Percentiles rank a stretch among this genome's conserved stretches.
These are phyloP conservation scores for Kradibia gibbosae DNA, from an alignment of 1,140 invertebrate species.

Conservation along the genomic window DNA sequence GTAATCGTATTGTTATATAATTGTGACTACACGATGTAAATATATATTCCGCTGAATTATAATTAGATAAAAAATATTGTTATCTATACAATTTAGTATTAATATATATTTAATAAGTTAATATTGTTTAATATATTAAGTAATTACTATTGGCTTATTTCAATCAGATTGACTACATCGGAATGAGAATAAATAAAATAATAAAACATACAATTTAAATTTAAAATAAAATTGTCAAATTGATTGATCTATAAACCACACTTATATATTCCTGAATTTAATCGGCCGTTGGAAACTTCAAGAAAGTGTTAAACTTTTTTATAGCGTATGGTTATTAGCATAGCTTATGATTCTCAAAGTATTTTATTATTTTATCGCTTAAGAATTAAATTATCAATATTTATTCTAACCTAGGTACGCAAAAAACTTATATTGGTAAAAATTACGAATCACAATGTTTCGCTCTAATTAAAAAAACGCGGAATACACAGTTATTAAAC, in stretches of 20 bases:
- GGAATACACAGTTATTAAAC: constrained; percentile 15
- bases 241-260: constrained; percentile 24
- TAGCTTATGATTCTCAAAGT: neutral
- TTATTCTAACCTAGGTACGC: neutral
- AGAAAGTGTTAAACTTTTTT: constrained; percentile 34
- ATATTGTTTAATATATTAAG: neutral
- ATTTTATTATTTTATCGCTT: constrained; percentile 20
- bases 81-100: neutral
- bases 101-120: neutral
- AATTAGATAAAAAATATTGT: neutral
- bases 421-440: constrained; percentile 11
- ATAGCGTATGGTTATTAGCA: neutral
- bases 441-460: constrained; percentile 38
- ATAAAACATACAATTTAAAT: constrained; percentile 1
- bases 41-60: neutral
- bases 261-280: constrained; percentile 14
- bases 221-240: constrained; percentile 28
- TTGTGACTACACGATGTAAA: neutral
- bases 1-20: neutral
- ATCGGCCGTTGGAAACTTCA: constrained; percentile 12
- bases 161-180: neutral
- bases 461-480: constrained; percentile 37
- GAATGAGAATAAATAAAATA: neutral
- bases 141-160: neutral
- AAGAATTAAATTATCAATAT: constrained; percentile 39